Conservation (phyloP, 2,797 vertebrate genomes). For the Scolopax bukidnonensis region DNA sequence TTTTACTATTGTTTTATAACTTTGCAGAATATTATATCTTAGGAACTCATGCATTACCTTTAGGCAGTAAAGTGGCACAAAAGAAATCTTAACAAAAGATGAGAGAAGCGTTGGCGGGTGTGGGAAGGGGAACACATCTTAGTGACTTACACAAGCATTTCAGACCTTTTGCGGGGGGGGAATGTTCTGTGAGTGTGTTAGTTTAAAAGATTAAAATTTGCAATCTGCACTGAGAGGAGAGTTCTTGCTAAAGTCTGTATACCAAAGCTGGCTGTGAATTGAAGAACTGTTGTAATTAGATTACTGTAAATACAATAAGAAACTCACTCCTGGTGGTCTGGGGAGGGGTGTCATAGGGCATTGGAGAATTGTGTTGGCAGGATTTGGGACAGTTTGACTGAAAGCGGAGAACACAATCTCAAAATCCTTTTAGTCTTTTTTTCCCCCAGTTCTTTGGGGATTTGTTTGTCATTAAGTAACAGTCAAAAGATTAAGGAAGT, state of each 20-base stretch:
- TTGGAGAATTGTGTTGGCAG: slow-evolving; percentile 76
- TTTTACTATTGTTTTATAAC: not conserved
- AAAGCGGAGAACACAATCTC: slow-evolving; percentile 79
- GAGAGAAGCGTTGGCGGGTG: not conserved
- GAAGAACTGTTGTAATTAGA: slow-evolving; percentile 85
- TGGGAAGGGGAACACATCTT: not conserved
- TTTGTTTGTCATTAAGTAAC: slow-evolving; percentile 85
- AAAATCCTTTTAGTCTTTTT: slow-evolving; percentile 85
- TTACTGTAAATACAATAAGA: slow-evolving; percentile 89
- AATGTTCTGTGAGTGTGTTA: slow-evolving; percentile 46
- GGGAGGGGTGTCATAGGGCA: slow-evolving; percentile 71
- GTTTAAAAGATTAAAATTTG: slow-evolving; percentile 80
- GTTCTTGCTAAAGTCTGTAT: slow-evolving; percentile 70
- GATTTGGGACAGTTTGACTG: slow-evolving; percentile 78
- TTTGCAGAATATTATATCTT: not conserved
- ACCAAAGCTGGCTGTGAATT: slow-evolving; percentile 78
- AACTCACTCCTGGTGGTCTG: slow-evolving; percentile 87
- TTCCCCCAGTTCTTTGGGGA: slow-evolving; percentile 76
- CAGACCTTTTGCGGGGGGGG: not conserved
- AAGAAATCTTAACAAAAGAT: slow-evolving; percentile 26
- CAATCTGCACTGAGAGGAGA: slow-evolving; percentile 38
- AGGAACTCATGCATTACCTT: not conserved
- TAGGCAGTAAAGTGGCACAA: not conserved
- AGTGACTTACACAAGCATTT: slow-evolving; percentile 33
- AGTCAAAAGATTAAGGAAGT: slow-evolving; percentile 69